These are phyloP conservation scores for Meghimatium bilineatum DNA, from an alignment of 2,888 invertebrate genomes.

Conservation along the genomic window DNA sequence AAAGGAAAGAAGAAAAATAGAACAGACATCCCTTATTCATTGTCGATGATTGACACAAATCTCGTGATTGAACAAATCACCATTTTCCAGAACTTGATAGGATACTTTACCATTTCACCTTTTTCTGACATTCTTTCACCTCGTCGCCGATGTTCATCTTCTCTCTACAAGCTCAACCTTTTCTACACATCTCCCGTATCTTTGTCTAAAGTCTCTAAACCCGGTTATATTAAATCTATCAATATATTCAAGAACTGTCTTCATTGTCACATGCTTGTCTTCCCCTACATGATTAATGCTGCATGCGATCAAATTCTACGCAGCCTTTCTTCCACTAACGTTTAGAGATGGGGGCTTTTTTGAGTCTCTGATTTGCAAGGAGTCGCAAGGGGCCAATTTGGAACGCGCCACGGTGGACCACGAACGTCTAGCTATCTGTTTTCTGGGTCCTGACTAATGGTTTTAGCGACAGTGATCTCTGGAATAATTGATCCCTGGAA, in stretches of 20 bases:
- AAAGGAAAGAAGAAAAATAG: background rate
- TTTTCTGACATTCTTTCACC: background rate
- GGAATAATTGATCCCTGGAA: slow-evolving; percentile 48
- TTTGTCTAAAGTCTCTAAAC: slow-evolving; percentile 16
- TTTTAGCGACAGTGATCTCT: slow-evolving; percentile 45
- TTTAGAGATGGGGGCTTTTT: slow-evolving; percentile 39
- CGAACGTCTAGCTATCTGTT: slow-evolving; percentile 27
- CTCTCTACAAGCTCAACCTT: background rate
- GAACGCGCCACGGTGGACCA: slow-evolving; percentile 26
- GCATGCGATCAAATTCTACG: slow-evolving; percentile 29
- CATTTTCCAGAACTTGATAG: background rate
- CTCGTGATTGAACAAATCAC: slow-evolving; percentile 27
- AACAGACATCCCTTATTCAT: background rate
- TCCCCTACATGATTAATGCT: slow-evolving; percentile 38
- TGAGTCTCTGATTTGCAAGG: slow-evolving; percentile 45
- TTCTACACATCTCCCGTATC: background rate
- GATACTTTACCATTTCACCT: background rate
- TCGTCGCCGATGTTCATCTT: background rate
- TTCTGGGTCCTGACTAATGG: slow-evolving; percentile 38
- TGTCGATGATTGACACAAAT: slow-evolving; percentile 23
- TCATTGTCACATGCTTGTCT: slow-evolving; percentile 28
- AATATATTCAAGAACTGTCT: slow-evolving; percentile 35
- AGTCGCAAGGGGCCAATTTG: slow-evolving; percentile 45
- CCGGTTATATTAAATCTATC: slow-evolving; percentile 37
- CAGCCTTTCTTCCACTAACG: slow-evolving; percentile 24